phyloP scores from a whole-genome alignment of 2,888 invertebrate species.

The Hedychridium roseum region DNA sequence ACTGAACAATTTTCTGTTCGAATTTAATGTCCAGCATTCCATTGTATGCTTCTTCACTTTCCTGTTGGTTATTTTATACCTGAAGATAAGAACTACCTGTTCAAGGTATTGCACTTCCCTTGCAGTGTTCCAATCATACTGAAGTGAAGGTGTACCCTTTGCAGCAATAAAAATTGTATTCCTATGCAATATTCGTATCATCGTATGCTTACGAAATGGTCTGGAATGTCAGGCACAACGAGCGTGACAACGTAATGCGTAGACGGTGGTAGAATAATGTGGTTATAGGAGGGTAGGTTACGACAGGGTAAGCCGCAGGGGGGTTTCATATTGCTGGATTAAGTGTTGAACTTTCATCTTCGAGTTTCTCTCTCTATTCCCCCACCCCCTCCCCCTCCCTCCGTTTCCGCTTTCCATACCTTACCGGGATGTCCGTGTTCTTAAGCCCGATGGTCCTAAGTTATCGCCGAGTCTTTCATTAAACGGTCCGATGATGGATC shows the following conservation, averaged over 20 bases:
- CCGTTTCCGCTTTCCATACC: constrained; percentile 6
- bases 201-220: no score
- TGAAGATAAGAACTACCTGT: no score
- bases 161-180: no score
- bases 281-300: constrained; percentile 30
- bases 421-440: constrained; percentile 27
- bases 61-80: no score
- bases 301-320: constrained; percentile 44
- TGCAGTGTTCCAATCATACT: no score
- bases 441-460: constrained; percentile 39
- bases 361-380: constrained; percentile 17
- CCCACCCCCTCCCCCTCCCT: constrained; percentile 1
- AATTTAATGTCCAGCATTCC: no score
- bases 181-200: no score
- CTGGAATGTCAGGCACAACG: no score
- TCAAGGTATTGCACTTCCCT: no score
- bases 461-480: constrained; percentile 53
- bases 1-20: no score
- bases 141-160: no score
- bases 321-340: constrained; percentile 52
- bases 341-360: constrained; percentile 39
- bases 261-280: constrained; percentile 24
- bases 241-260: constrained; percentile 14
- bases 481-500: constrained; percentile 57
- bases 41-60: no score